Percentiles rank a stretch among this genome's conserved stretches.
These are phyloP conservation scores for Tetranychus cinnabarinus DNA, from an alignment of 1,140 invertebrate genomes.

Conservation along the genomic window DNA sequence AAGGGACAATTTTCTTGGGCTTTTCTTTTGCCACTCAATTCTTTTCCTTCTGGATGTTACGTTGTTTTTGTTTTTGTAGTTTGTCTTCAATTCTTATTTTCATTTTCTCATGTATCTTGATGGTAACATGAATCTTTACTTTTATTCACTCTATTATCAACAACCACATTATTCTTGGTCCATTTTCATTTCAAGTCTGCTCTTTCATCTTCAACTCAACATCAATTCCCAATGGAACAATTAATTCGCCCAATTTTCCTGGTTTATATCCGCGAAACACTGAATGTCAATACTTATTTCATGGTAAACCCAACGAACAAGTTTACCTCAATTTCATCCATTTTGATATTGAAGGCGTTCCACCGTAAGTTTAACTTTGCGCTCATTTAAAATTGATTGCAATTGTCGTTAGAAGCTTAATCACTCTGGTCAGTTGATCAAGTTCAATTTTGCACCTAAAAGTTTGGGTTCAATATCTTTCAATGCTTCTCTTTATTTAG, in stretches of 20 bases:
- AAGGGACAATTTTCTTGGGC: too few relatives aligned
- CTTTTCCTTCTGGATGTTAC: too few relatives aligned
- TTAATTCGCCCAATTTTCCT: slow-evolving; percentile 75
- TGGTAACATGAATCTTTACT: too few relatives aligned
- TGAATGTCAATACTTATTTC: slow-evolving; percentile 82
- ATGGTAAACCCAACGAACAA: slow-evolving; percentile 49
- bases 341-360: slow-evolving; percentile 73
- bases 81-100: too few relatives aligned
- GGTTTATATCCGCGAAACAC: slow-evolving; percentile 74
- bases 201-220: slow-evolving; percentile 35
- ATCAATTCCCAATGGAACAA: slow-evolving; percentile 44
- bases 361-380: slow-evolving; percentile 33
- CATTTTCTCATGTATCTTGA: too few relatives aligned
- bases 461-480: not conserved
- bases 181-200: slow-evolving; percentile 20
- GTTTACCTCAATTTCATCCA: slow-evolving; percentile 60
- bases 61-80: too few relatives aligned
- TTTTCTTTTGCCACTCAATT: too few relatives aligned
- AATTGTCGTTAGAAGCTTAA: not conserved
- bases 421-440: too few relatives aligned
- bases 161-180: not conserved
- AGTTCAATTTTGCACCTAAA: not conserved
- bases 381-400: not conserved
- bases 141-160: too few relatives aligned
- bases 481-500: not conserved